Evolutionary conservation across 2,797 vertebrate genomes (phyloP).

Genomic region (Scolopax bukidnonensis): DNA sequence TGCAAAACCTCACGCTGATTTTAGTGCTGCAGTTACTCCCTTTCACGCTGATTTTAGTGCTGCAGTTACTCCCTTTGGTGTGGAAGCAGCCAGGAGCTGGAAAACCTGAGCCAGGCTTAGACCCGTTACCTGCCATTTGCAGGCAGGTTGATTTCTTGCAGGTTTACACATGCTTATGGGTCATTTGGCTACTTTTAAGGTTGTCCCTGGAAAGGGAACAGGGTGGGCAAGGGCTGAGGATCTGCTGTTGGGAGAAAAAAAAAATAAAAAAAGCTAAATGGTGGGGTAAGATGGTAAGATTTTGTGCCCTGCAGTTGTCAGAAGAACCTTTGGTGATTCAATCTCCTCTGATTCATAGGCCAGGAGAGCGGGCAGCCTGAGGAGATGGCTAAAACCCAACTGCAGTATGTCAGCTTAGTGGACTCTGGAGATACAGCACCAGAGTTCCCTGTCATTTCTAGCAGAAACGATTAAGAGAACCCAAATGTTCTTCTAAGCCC

Average conservation of each 20-base stretch:
- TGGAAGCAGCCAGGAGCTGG: not conserved
- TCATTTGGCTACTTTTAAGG: not conserved
- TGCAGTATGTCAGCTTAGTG: not conserved
- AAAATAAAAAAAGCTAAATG: not conserved
- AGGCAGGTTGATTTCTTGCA: not conserved
- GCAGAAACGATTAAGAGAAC: not conserved
- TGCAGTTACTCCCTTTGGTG: not conserved
- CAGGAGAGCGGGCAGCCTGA: not conserved
- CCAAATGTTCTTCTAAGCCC: not conserved
- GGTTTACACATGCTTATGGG: not conserved
- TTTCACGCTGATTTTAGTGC: not conserved
- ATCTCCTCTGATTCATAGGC: not conserved
- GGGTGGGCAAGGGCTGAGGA: not conserved
- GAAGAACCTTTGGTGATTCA: not conserved
- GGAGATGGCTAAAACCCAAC: not conserved
- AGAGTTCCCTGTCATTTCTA: not conserved
- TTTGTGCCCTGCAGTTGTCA: not conserved
- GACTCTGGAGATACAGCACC: not conserved
- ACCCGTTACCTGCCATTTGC: not conserved
- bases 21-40: not conserved
- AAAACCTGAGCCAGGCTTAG: not conserved
- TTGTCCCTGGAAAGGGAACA: not conserved
- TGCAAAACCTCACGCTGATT: not conserved
- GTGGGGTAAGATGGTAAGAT: not conserved
- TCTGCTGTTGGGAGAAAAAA: not conserved